Evolutionary conservation across 2,797 vertebrate species (phyloP).

Genomic region (Chelmon rostratus): DNA sequence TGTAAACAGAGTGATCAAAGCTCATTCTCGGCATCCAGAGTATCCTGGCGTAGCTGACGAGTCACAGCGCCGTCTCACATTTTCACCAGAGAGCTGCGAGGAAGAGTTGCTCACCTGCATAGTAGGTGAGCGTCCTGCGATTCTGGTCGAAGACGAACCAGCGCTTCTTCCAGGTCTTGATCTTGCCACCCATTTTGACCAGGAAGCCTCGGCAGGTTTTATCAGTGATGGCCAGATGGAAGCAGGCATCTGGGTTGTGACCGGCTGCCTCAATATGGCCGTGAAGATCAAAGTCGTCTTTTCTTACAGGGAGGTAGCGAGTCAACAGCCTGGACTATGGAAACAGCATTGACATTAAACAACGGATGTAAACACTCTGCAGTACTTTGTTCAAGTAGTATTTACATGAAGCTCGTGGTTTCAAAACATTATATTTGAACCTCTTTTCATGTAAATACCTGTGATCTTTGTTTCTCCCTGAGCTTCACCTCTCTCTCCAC

Average conservation of each 20-base stretch:
- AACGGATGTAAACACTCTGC: not conserved
- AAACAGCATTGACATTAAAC: not conserved
- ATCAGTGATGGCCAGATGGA: conserved; percentile 93
- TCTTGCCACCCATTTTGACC: conserved; percentile 98
- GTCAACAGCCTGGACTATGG: conserved; percentile 92
- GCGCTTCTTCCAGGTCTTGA: conserved; percentile 98
- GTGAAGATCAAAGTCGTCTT: conserved; percentile 94
- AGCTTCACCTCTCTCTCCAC: conserved; percentile 97
- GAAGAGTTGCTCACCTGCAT: conserved; percentile 86
- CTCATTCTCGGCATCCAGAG: not conserved
- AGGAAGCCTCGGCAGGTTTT: conserved; percentile 97
- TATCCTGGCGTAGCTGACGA: conserved; percentile 1
- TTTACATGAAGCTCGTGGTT: not conserved
- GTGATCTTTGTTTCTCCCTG: conserved; percentile 93
- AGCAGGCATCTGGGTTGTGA: conserved; percentile 94
- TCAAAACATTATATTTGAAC: not conserved
- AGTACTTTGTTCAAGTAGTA: not conserved
- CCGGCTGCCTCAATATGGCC: conserved; percentile 93
- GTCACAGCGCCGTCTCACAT: conserved; percentile 17
- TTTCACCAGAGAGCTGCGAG: not conserved
- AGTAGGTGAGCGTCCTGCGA: conserved; percentile 95
- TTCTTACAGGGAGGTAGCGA: conserved; percentile 93
- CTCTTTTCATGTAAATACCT: conserved; percentile 80
- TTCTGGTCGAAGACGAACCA: conserved; percentile 99
- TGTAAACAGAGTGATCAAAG: conserved; percentile 65